Evolutionary conservation across 2,888 invertebrate genomes (phyloP), one percentile per base, ranked within the genome.

Genomic region (Drosophila longiperda): DNA sequence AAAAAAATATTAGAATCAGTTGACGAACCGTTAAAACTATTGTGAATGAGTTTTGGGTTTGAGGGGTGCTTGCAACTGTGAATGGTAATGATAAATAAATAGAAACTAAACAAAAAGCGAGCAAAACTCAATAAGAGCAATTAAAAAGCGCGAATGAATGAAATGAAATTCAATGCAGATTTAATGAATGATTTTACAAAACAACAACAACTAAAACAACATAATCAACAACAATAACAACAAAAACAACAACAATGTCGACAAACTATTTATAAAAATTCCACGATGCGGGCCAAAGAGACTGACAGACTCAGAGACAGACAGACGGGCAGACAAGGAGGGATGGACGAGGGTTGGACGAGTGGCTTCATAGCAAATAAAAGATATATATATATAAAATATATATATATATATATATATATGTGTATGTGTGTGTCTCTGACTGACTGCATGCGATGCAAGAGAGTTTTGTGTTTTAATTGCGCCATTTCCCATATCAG

Each of bases 401-500:
- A n/a, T 17, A 23, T n/a, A 36, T 60, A 40, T 29, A 52, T 17
- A 23, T 49, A 48, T 54, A 42, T 4, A 11, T 42, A 23, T 12
- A n/a, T 34, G 1, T 38, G 17, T 68, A 72, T 65, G 34, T 32
- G 48, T 57, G 65, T 69, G 26, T 49, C 49, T 64, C 34, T 66
- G 40, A 17, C 53, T 77, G 66, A 68, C 26, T 66, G 78, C 66
- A 50, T 68, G 64, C 67, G 69, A 59, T 52, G 71, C 59, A 60
- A 53, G 58, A 67, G 73, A 68, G 73, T 66, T 80, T 75, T 77
- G 65, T 76, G 59, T 75, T 85, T 88, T 87, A 87, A 87, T 87
- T 87, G 87, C 87, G 81, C 75, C 79, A 83, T 87, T 90, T 88
- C 87, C 90, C 87, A 87, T 85, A 89, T 87, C 90, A 89, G 87